Base-by-base conservation (phyloP, 2,113 vertebrate species). In the Crotalus horridus region DNA sequence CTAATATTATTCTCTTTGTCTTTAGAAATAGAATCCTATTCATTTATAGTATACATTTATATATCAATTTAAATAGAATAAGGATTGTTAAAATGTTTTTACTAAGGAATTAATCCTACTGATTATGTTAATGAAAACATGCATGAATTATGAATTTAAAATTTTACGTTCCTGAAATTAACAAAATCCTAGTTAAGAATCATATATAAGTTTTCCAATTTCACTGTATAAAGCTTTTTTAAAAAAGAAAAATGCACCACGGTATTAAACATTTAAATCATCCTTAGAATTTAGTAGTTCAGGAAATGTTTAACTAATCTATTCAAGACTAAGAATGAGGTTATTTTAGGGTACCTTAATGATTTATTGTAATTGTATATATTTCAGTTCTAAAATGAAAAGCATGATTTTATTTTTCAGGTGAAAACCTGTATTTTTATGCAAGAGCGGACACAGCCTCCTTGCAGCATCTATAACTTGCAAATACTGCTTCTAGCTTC, bases 181-280 rank as follows among this genome's bases (percentile, higher is more conserved):
- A 93, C 93, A 90, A 94, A 89, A 26, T 91, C 74, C 94, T 91
- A 91, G 86, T 93, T 92, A 94, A 58, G 61, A 96, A 53, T 64
- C 46, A 87, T 91, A 26, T 88, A 39, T 24, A 89, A 1, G 3
- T 92, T 90, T 0, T 1, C 48, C 23, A 87, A 9, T 64, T 93
- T 15, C 94, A 17, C 20, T 0, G 0, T 69, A 95, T 53, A 92
- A 91, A 94, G 61, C 2, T 46, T 11, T 91, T 5, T 54, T 95
- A 93, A 92, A 69, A 93, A 69, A 69, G 12, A 64, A 64, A n/a
- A 15, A 4, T 69, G 29, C 91, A 8, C 4, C 91, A 91, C 55
- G 24, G 33, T 93, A 94, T 93, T 95, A 95, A 96, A 95, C 0
- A 81, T 61, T 94, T 90, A 10, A 94, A 48, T 94, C 9, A 53